Conservation (phyloP, 2,113 vertebrate genomes). For the Microcebus murinus region DNA sequence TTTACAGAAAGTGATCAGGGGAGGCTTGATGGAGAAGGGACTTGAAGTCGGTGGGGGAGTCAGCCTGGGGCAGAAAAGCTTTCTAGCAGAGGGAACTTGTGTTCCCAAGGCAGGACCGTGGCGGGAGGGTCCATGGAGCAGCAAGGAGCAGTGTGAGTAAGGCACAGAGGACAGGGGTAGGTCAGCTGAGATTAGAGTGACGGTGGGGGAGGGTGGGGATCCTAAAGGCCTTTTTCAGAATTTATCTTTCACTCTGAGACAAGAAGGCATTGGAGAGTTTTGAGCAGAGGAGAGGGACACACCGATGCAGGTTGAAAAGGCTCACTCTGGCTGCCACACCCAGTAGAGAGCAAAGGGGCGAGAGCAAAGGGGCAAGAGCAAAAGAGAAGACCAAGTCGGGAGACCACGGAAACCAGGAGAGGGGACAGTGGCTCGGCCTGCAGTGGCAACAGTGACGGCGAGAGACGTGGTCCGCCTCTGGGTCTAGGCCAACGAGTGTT, state of each 20-base stretch:
- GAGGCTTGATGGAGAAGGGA: not conserved
- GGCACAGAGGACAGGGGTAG: too few relatives aligned
- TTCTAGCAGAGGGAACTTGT: not conserved
- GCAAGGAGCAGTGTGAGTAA: not conserved
- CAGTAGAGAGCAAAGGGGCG: not conserved
- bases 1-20: not conserved
- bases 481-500: not conserved
- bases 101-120: not conserved
- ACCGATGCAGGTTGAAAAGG: not conserved
- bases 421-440: not conserved
- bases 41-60: not conserved
- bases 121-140: too few relatives aligned
- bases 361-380: not conserved
- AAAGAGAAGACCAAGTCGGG: not conserved
- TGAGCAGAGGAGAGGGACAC: not conserved
- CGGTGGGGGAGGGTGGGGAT: rapidly evolving
- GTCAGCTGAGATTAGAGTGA: not conserved
- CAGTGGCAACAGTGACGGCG: rapidly evolving
- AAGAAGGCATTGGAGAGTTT: not conserved
- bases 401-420: not conserved
- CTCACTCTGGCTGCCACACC: too few relatives aligned
- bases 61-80: not conserved
- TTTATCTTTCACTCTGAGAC: not conserved
- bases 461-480: not conserved
- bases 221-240: not conserved